Percentiles rank a stretch among this genome's conserved stretches.
phyloP scores from a whole-genome alignment of 2,888 invertebrate species.

The Globia sparganii region DNA sequence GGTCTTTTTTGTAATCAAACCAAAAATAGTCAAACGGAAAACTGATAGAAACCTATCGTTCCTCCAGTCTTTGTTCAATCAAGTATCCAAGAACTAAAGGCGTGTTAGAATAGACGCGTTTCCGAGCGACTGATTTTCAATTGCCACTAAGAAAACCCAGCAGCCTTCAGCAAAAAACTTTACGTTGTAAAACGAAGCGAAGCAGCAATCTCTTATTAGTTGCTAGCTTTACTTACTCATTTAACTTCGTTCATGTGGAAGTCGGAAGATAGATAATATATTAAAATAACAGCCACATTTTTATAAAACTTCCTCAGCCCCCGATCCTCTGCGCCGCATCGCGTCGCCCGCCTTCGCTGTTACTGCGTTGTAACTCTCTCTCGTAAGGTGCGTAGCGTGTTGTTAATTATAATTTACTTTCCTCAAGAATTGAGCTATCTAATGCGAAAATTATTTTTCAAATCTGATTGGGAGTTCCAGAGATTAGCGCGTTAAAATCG shows the following conservation, averaged over 20 bases:
- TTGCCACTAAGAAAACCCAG: conserved; percentile 1
- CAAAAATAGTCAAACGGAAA: neutral
- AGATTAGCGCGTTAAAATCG: neutral
- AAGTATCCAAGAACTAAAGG: conserved; percentile 10
- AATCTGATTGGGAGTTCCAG: neutral
- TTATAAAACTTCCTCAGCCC: neutral
- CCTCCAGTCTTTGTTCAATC: conserved; percentile 27
- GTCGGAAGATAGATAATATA: neutral
- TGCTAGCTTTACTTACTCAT: neutral
- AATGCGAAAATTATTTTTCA: no score
- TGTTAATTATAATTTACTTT: neutral
- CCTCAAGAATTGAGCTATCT: neutral
- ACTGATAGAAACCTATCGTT: neutral
- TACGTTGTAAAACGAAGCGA: conserved; percentile 15
- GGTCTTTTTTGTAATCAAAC: neutral
- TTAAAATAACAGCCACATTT: neutral
- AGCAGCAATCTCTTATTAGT: neutral
- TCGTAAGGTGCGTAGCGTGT: no score
- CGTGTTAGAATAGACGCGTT: conserved; percentile 21
- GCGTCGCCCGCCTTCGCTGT: neutral
- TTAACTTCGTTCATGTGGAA: neutral
- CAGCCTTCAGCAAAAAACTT: conserved; percentile 13
- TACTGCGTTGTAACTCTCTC: neutral
- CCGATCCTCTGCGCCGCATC: neutral
- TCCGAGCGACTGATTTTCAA: conserved; percentile 36